Evolutionary conservation across 2,888 invertebrate species (phyloP), one percentile per base, ranked within the genome.

Genomic region (Rambutsinella grinnellia): DNA sequence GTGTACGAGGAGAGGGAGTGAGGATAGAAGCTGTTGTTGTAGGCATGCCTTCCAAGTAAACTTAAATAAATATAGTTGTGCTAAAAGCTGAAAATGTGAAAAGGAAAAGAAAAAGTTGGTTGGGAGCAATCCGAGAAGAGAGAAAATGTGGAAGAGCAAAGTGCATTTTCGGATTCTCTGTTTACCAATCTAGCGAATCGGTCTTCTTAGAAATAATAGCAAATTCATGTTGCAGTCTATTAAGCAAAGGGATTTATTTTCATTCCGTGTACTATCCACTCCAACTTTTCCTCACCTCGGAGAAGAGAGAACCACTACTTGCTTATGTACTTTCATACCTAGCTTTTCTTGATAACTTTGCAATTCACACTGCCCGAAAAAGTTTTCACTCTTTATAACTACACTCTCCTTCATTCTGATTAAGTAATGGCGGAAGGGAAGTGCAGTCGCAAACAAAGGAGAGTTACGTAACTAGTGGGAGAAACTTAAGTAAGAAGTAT

Each of bases 231-330:
- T 88, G 86, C 87, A 86, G 88, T 88, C 88, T 88, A 88, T 88
- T 88, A 84, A 88, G 88, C 86, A 87, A 87, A 87, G 87, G 88
- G 87, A 88, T 88, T 88, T 88, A 88, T 88, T 88, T 88, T 88
- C 88, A 88, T 88, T 88, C 82, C 81, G 81, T 82, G 80, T 78
- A 54, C 79, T 79, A 66, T 72, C n/a, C 61, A 65, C 60, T 68
- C 69, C 49, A 65, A 74, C 78, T 70, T 67, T 75, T 70, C 63
- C 76, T 70, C 76, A 76, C 76, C 76, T 76, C 70, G 19, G 27
- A 66, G 70, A 61, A 69, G n/a, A n/a, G n/a, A n/a, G n/a, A n/a
- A n/a, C n/a, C n/a, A n/a, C n/a, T n/a, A n/a, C n/a, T n/a, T n/a
- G n/a, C n/a, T n/a, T n/a, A n/a, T n/a, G n/a, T n/a, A n/a, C n/a